phyloP scores from a whole-genome alignment of 1,140 invertebrate species.

The Apis florea region DNA sequence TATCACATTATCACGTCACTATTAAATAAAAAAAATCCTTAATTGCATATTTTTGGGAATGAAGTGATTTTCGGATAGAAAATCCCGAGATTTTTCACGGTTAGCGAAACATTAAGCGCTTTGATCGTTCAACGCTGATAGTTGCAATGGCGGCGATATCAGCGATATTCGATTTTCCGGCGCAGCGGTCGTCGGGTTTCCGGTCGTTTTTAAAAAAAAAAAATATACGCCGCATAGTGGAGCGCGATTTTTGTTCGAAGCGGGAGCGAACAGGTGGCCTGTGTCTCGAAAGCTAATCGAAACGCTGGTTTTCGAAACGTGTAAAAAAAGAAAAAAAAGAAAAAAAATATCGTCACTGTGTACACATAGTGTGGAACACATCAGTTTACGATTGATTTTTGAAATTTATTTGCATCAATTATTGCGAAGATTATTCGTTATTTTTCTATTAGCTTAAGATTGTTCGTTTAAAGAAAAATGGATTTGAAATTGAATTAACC shows the following conservation, averaged over 20 bases:
- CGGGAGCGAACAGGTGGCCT: conserved; percentile 16
- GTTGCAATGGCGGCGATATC: conserved; percentile 21
- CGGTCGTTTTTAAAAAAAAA: conserved; percentile 9
- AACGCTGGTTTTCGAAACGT: neutral
- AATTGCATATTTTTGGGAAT: neutral
- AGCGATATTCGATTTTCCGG: conserved; percentile 42
- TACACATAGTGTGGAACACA: too few relatives aligned
- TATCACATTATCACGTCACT: neutral
- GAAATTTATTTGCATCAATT: too few relatives aligned
- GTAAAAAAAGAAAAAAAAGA: neutral
- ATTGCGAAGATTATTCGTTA: too few relatives aligned
- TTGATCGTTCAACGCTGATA: conserved; percentile 43
- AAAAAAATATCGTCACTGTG: too few relatives aligned
- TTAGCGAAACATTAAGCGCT: conserved; percentile 18
- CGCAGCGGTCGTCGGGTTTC: neutral
- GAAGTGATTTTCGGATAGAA: neutral
- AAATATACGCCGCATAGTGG: neutral
- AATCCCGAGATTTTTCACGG: conserved; percentile 23
- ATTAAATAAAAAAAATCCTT: neutral
- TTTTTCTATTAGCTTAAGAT: too few relatives aligned
- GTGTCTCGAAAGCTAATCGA: neutral
- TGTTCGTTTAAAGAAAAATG: too few relatives aligned
- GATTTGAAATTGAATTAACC: too few relatives aligned
- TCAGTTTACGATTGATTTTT: too few relatives aligned
- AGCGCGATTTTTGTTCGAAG: conserved; percentile 8